These are phyloP conservation scores for Nemotelus nigrinus DNA, from an alignment of 2,888 invertebrate genomes.

Conservation along the genomic window DNA sequence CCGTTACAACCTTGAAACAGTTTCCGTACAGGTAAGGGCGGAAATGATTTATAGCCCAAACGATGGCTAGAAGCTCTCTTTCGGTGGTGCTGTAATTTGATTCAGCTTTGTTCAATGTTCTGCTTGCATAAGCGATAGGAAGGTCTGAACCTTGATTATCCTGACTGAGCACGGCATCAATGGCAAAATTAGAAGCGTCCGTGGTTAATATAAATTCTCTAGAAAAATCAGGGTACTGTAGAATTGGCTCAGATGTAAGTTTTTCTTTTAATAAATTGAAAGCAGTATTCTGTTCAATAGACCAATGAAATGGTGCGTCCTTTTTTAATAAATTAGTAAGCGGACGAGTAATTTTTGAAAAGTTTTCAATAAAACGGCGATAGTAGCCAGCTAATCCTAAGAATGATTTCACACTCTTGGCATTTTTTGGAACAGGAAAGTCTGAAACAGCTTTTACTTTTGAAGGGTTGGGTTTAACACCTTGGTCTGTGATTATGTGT, in stretches of 20 bases:
- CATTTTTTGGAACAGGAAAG: neutral
- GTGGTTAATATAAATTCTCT: constrained; percentile 55
- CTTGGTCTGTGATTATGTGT: constrained; percentile 55
- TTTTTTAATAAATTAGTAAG: constrained; percentile 6
- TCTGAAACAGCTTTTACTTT: neutral
- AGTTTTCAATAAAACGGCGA: constrained; percentile 13
- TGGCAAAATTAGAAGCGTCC: constrained; percentile 55
- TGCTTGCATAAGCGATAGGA: constrained; percentile 54
- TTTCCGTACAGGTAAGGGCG: constrained; percentile 55
- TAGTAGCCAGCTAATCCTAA: constrained; percentile 14
- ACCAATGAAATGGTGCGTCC: constrained; percentile 11
- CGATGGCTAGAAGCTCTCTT: constrained; percentile 42
- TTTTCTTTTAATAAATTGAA: constrained; percentile 45
- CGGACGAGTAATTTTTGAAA: constrained; percentile 27
- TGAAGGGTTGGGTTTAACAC: constrained; percentile 54
- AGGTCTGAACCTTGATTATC: constrained; percentile 49
- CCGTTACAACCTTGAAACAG: constrained; percentile 54
- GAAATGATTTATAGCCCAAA: constrained; percentile 53
- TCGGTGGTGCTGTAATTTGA: constrained; percentile 52
- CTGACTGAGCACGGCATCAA: constrained; percentile 54
- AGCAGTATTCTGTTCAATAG: constrained; percentile 28
- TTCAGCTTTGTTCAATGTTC: constrained; percentile 53
- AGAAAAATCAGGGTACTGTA: constrained; percentile 55
- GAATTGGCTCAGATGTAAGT: constrained; percentile 38
- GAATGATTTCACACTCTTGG: neutral